Base-by-base conservation (phyloP, 1,140 invertebrate species). In the Trypoxylus dichotomus region DNA sequence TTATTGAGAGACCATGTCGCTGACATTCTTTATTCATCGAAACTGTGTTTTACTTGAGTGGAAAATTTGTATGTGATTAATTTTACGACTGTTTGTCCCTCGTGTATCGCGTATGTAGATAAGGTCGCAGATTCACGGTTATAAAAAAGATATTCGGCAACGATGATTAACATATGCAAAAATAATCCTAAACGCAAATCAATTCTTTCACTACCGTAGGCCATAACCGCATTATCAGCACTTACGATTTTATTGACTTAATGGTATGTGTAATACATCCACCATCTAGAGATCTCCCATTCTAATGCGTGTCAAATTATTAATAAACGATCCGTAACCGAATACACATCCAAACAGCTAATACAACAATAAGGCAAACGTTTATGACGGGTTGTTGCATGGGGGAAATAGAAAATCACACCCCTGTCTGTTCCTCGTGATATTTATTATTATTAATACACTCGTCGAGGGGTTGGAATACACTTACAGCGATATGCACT, bases 361-460 rank as follows among this genome's bases (percentile, higher is more conserved):
- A 15, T 29, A 68, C 60, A 68, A 68, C 60, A 68, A 68, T 68
- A 68, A 68, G 60, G 27, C 60, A 13, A 7, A 3, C 60, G 21
- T 68, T 68, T 68, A 68, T 68, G 60, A 68, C 60, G 60, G 60
- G 60, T 68, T 68, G 24, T 68, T 68, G 60, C 60, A 68, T 68
- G 21, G 60, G 60, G 60, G 60, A 68, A 68, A 68, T 29, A 29
- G 60, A 68, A 24, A 68, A 68, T 68, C 60, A 68, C 60, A 68
- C 60, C 60, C 60, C 21, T 68, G 60, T 68, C 60, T 68, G 60
- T 10, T 68, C 60, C 60, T 10, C 27, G 60, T 68, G 11, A 68
- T 68, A 68, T 68, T 68, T 68, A 68, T 68, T 68, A 68, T 68
- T 68, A 68, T 68, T 68, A 68, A 68, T 68, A 68, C 60, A 68